Evolutionary conservation across 2,113 vertebrate species (phyloP), one percentile per base, ranked within the genome.

Genomic region (Semicossyphus pulcher): DNA sequence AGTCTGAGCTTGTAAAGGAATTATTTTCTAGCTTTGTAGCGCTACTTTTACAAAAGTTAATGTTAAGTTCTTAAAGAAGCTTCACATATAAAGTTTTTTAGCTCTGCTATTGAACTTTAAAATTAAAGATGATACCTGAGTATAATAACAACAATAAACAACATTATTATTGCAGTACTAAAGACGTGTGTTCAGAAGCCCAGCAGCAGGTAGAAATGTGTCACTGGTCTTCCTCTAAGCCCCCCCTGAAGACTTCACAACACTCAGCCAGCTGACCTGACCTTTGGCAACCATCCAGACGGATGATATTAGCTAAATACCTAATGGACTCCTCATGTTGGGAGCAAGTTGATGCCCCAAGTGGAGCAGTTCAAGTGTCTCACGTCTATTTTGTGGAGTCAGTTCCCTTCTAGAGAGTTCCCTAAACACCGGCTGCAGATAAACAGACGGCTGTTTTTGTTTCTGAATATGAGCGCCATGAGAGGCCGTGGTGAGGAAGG

Each of bases 291-390:
- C 72, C 49, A 51, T 65, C 56, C 63, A 28, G 32, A 78, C 49
- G 70, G 76, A 80, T 51, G 29, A 28, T 45, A 56, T 77, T 69
- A 76, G 66, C 62, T 60, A 41, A 66, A 36, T 64, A 53, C 58
- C 81, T 84, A 78, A 86, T 83, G 85, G 80, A 72, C 39, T 75
- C 72, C 62, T 82, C 75, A 4, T 89, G 85, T 87, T 80, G 65
- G 85, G 80, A 84, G 65, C n/a, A 4, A 16, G 39, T 10, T 23
- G 28, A 51, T 28, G 51, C 45, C 47, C 51, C 48, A 7, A n/a
- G 45, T 41, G 72, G 63, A 64, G 47, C 8, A 41, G 57, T 23
- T 67, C 20, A 63, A 48, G 20, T 31, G 20, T 61, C 41, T 65
- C 26, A 3, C 21, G 41, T 49, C 59, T 41, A 39, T 15, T 59